These are phyloP conservation scores for Archivesica marissinica DNA, from an alignment of 1,140 invertebrate genomes.

Conservation along the genomic window DNA sequence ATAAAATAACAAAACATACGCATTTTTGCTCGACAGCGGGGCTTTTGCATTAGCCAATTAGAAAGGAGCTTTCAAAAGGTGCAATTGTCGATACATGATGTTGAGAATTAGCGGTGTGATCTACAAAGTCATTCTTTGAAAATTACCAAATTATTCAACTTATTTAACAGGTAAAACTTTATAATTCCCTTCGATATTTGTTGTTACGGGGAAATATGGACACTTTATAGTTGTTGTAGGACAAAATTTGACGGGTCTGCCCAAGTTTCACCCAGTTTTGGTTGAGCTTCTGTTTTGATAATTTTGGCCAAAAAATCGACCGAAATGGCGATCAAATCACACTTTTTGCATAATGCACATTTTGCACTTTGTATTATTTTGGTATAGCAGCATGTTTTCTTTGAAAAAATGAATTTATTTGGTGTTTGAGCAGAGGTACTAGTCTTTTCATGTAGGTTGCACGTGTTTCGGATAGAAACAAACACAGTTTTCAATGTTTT, in stretches of 20 bases:
- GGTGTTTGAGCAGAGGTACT: background rate
- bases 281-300: constrained; percentile 64
- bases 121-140: constrained; percentile 66
- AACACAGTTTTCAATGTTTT: constrained; percentile 52
- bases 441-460: constrained; percentile 9
- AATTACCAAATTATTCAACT: constrained; percentile 57
- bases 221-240: background rate
- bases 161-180: constrained; percentile 61
- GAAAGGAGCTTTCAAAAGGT: constrained; percentile 20
- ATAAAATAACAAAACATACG: background rate
- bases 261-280: constrained; percentile 53
- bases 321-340: constrained; percentile 66
- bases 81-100: constrained; percentile 64
- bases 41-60: constrained; percentile 32
- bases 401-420: background rate
- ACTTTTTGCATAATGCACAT: constrained; percentile 62
- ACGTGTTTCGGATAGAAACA: constrained; percentile 61
- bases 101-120: constrained; percentile 66
- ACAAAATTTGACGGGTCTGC: constrained; percentile 19
- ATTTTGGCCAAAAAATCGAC: constrained; percentile 66
- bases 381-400: background rate
- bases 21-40: background rate
- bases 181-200: background rate
- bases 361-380: constrained; percentile 35
- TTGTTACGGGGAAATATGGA: background rate